Evolutionary conservation across 2,113 vertebrate genomes (phyloP).

Genomic region (Corythoichthys intestinalis): DNA sequence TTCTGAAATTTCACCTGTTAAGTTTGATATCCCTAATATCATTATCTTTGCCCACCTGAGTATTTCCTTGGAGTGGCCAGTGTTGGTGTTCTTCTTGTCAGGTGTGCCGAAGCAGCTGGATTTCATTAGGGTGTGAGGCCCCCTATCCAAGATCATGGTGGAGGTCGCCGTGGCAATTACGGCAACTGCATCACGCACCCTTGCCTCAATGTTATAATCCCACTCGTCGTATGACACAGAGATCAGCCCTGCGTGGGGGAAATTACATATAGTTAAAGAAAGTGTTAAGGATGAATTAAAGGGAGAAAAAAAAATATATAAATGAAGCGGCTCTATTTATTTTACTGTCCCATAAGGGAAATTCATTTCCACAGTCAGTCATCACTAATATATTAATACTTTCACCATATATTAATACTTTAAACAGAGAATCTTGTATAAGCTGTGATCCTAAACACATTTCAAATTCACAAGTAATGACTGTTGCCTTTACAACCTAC

Average conservation of each 20-base stretch:
- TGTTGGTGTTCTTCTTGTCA: slow-evolving; percentile 82
- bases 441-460: too few species aligned
- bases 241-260: slow-evolving; percentile 77
- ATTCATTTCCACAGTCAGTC: too few species aligned
- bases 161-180: slow-evolving; percentile 97
- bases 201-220: slow-evolving; percentile 96
- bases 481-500: too few species aligned
- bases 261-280: slow-evolving; percentile 23
- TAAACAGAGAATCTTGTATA: too few species aligned
- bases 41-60: slow-evolving; percentile 65
- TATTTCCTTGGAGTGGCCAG: slow-evolving; percentile 74
- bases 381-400: too few species aligned
- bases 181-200: slow-evolving; percentile 95
- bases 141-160: slow-evolving; percentile 95
- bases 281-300: neutral
- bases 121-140: slow-evolving; percentile 86
- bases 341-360: too few species aligned
- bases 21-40: too few species aligned
- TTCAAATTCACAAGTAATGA: too few species aligned
- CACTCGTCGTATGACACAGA: slow-evolving; percentile 98
- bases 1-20: too few species aligned
- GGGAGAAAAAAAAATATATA: neutral
- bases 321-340: neutral
- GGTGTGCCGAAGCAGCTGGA: slow-evolving; percentile 92
- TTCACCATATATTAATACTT: too few species aligned